Base-by-base conservation (phyloP, 2,113 vertebrate species). In the Myodes glareolus region DNA sequence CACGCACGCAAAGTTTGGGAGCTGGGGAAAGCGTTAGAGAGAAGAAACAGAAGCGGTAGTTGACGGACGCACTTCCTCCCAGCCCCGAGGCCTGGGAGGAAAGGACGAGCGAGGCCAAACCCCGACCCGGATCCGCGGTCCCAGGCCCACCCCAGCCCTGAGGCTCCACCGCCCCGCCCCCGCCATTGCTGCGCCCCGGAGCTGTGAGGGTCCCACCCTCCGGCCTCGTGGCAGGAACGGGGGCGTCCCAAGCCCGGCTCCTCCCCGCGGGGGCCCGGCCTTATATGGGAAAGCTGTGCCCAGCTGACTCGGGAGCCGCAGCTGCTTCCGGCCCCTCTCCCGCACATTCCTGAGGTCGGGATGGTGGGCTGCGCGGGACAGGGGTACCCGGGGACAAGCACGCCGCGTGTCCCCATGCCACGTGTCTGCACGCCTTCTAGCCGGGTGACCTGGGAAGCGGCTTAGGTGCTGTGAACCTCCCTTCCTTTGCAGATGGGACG, bases 241-340 rank as follows among this genome's bases (percentile, higher is more conserved):
- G 78, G 95, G 94, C 78, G 95, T 91, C 95, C 92, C 5, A 12
- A 50, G n/a, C 85, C n/a, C 4, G 96, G 92, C 92, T 94, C 97
- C 97, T 94, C 96, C 97, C 96, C 36, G 70, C 36, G 39, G 96
- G 96, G 92, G 33, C 85, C 88, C 80, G 61, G 85, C 96, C 97
- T 96, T 98, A 94, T 97, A 97, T 94, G 97, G 96, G 25, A 92
- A 97, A 88, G 55, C 76, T 67, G 92, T 88, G 52, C 63, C 96
- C 47, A 27, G 23, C 76, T n/a, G 95, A 82, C 61, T 82, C 27
- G 65, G 95, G 63, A 89, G 31, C 25, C 11, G 67, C 29, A 13
- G 14, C 77, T 11, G 77, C 65, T 97, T 77, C 96, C 92, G 58
- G 84, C 61, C 77, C 55, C 29, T 92, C 90, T 92, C 86, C 94